These are phyloP conservation scores for Thunnus maccoyii DNA, from an alignment of 2,113 vertebrate genomes.

Conservation along the genomic window DNA sequence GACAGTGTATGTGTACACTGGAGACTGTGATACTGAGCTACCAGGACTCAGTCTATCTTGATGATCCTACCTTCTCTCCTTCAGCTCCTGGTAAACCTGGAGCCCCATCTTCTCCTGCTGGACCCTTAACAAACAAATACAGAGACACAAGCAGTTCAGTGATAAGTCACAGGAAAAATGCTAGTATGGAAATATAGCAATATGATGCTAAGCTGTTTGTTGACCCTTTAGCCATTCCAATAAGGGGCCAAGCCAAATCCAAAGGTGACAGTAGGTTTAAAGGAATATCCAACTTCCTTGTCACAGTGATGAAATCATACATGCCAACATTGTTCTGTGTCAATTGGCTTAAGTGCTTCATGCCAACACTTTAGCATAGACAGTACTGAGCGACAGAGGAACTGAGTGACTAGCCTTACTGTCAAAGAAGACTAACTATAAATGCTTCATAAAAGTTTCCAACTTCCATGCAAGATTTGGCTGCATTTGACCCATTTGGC, in stretches of 20 bases:
- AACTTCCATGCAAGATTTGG: too few species aligned
- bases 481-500: not conserved
- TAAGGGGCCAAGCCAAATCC: constrained; percentile 14
- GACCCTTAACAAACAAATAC: constrained; percentile 81
- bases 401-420: not conserved
- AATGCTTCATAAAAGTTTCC: too few species aligned
- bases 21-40: not conserved
- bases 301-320: constrained; percentile 50
- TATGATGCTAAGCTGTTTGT: not conserved
- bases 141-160: not conserved
- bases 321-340: not conserved
- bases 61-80: constrained; percentile 86
- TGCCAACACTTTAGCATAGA: not conserved
- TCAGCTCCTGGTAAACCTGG: constrained; percentile 82
- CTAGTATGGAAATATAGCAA: not conserved
- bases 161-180: not conserved
- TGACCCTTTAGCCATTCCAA: constrained; percentile 42
- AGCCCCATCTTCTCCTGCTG: constrained; percentile 84
- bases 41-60: not conserved
- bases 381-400: not conserved
- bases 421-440: not conserved
- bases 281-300: constrained; percentile 46
- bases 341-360: not conserved
- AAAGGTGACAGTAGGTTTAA: constrained; percentile 23
- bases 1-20: not conserved